Percentiles rank a stretch among this genome's conserved stretches.
Evolutionary conservation across 1,140 invertebrate genomes (phyloP).

Genomic region (Halotydeus destructor): DNA sequence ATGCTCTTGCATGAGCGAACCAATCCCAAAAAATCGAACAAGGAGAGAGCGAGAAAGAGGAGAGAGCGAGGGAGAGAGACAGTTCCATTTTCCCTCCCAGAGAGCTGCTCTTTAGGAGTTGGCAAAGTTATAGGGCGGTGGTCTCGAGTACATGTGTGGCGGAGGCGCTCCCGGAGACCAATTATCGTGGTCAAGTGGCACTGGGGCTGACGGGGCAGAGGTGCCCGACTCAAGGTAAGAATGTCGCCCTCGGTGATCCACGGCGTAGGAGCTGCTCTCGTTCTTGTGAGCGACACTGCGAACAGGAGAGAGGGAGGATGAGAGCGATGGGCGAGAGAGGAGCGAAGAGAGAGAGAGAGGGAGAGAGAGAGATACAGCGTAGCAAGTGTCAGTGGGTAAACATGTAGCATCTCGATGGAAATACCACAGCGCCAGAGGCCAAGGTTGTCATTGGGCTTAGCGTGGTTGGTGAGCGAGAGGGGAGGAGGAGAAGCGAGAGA

Average conservation of each 20-base stretch:
- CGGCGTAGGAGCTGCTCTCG: neutral
- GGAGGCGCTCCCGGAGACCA: slow-evolving; percentile 12
- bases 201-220: slow-evolving; percentile 3
- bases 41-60: too few relatives aligned
- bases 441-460: too few relatives aligned
- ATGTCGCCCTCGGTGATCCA: neutral
- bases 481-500: neutral
- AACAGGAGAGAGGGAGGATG: neutral
- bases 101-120: too few relatives aligned
- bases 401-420: too few relatives aligned
- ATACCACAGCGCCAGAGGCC: too few relatives aligned
- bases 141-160: slow-evolving; percentile 8
- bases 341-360: neutral
- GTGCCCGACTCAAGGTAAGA: neutral
- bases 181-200: slow-evolving; percentile 3
- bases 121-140: slow-evolving; percentile 11
- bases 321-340: too few relatives aligned
- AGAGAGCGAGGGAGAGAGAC: too few relatives aligned
- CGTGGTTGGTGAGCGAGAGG: too few relatives aligned
- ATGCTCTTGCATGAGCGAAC: too few relatives aligned
- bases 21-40: too few relatives aligned
- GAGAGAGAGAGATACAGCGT: slow-evolving; percentile 3
- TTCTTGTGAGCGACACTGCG: slow-evolving; percentile 1
- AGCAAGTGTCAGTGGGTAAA: too few relatives aligned
- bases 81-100: too few relatives aligned